Conservation (phyloP, 2,888 invertebrate species). For the Orthosia gothica region DNA sequence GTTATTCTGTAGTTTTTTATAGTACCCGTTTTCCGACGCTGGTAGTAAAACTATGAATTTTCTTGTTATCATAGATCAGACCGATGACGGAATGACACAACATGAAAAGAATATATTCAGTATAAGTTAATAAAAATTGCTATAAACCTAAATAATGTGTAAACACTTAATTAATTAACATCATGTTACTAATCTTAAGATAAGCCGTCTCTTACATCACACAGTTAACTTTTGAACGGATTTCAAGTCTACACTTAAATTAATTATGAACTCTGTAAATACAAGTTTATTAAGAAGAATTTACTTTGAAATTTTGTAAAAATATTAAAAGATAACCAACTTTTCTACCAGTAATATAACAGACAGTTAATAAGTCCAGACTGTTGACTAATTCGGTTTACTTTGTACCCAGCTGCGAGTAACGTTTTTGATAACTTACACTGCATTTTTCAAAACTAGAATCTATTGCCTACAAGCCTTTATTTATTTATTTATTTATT, state of each 20-base stretch:
- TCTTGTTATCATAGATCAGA: too few relatives aligned
- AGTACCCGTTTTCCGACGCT: conserved; percentile 28
- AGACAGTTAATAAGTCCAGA: background rate
- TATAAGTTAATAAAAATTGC: background rate
- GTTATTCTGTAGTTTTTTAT: conserved; percentile 6
- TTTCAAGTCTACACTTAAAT: conserved; percentile 16
- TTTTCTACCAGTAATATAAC: background rate
- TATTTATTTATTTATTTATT: too few relatives aligned
- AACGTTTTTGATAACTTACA: too few relatives aligned
- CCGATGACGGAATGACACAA: too few relatives aligned
- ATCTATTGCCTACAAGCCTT: too few relatives aligned
- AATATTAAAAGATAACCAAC: background rate
- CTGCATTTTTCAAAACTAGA: too few relatives aligned
- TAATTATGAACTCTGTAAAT: conserved; percentile 21
- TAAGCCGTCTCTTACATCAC: conserved; percentile 1
- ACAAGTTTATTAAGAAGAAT: conserved; percentile 19
- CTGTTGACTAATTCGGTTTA: conserved; percentile 18
- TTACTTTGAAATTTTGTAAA: conserved; percentile 16
- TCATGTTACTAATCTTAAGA: background rate
- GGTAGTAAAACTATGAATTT: conserved; percentile 74
- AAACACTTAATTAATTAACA: conserved; percentile 10
- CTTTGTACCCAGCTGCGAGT: background rate
- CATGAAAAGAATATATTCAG: too few relatives aligned
- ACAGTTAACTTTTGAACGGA: conserved; percentile 15
- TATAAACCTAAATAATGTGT: background rate